Base-by-base conservation (phyloP, 2,113 vertebrate genomes). In the Dryoscopus gambensis region DNA sequence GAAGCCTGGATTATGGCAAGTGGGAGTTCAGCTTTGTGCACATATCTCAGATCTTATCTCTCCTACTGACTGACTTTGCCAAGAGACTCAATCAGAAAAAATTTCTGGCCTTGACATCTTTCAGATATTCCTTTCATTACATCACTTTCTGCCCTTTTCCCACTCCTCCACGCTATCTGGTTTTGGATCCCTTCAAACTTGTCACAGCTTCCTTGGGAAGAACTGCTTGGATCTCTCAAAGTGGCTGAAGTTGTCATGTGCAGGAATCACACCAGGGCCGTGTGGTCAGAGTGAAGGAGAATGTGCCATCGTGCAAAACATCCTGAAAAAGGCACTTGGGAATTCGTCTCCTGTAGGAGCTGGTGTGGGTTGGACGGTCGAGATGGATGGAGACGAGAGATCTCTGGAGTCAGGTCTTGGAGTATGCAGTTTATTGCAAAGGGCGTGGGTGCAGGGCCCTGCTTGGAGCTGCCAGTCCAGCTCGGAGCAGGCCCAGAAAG, bases 131-230 rank as follows among this genome's bases (percentile, higher is more conserved):
- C 31, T 55, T 78, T 27, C 24, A 20, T 67, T 63, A 2, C 17
- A 30, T 47, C 39, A 33, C 7, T 52, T 81, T 35, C 39, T 87
- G 9, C 42, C 35, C 56, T 85, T 67, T 37, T 63, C 31, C 64
- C 35, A 35, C 19, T 63, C 37, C 71, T 5, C 44, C 16, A 15
- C 1, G 1, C 15, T 27, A 0, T 33, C 10, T 22, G 14, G 64
- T 35, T 89, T 87, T 50, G 27, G 13, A 59, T 84, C n/a, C 24
- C 39, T 59, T 39, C 30, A 64, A 64, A 25, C 7, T 33, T 52
- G 19, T 71, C 52, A 27, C 56, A 89, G 4, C 19, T 82, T 62
- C 16, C 75, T 56, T 25, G 47, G 60, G 50, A 86, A 57, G 70
- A 69, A 84, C 12, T 50, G 63, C 30, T 94, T 50, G 27, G n/a